Base-by-base conservation (phyloP, 1,140 invertebrate genomes). In the Manduca sexta region DNA sequence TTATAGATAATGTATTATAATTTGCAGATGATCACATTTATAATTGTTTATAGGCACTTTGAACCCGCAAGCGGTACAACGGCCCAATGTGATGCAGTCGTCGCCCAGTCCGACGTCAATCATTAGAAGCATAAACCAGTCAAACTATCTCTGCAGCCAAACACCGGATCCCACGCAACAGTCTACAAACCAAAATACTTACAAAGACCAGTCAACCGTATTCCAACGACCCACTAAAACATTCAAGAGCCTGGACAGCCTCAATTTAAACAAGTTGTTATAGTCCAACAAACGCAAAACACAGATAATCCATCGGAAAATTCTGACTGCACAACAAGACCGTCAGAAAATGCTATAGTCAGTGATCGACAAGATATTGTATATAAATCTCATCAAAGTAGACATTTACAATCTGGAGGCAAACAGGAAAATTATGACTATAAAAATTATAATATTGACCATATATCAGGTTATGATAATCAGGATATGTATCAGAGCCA, bases 61-160 rank as follows among this genome's bases (percentile, higher is more conserved):
- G 38, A 76, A 79, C 54, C 56, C 69, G 2, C 61, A 74, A 40
- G 49, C 62, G 5, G 54, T 85, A 3, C 68, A 69, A 21, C 56
- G 74, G 15, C 78, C 75, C 0, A 85, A 80, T 52, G 56, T 68
- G 11, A 69, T 73, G 59, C 69, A 78, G 43, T 84, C 80, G 1
- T 84, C 85, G 14, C 83, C 85, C 0, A 86, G 84, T 48, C 84
- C 83, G 2, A 86, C 73, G 4, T 80, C 82, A 16, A 78, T 87
- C 45, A 86, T 86, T 33, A 55, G 64, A 16, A 80, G 69, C 58
- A 82, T 86, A 49, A 86, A 87, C 48, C 84, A 86, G 18, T 83
- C 84, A 0, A 85, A 75, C 44, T 86, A 72, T 57, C 60, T 84
- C 41, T 86, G 81, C 56, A 81, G 69, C 46, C 64, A 76, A 50